A percentile compares a stretch with the other conserved stretches of the same genome.
Evolutionary conservation across 2,113 vertebrate genomes (phyloP).

Genomic region (Strix aluco): DNA sequence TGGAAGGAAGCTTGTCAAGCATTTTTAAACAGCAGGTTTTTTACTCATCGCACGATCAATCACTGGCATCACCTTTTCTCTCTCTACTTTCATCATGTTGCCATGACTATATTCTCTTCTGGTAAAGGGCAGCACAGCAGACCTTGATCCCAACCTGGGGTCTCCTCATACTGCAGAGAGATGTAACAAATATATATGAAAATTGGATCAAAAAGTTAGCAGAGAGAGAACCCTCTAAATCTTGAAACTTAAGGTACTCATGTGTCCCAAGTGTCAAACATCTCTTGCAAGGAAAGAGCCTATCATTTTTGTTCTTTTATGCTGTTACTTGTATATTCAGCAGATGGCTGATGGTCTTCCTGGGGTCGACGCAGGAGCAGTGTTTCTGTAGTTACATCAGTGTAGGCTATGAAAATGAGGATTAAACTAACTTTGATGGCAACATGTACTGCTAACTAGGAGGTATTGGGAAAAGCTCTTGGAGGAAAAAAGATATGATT

Average conservation of each 20-base stretch:
- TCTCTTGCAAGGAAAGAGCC: neutral
- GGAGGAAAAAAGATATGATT: neutral
- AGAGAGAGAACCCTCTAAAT: neutral
- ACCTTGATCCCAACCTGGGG: neutral
- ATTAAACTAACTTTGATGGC: neutral
- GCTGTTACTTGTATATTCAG: neutral
- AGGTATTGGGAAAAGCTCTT: neutral
- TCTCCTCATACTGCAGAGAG: neutral
- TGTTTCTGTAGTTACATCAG: neutral
- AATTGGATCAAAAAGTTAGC: neutral
- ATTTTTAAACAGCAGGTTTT: neutral
- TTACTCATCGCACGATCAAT: fast-evolving
- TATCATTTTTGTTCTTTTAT: neutral
- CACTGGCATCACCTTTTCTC: neutral
- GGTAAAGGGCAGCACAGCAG: neutral
- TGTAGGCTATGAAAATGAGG: neutral
- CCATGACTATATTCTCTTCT: neutral
- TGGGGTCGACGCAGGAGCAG: neutral
- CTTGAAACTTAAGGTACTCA: neutral
- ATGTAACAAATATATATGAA: neutral
- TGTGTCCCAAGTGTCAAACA: neutral
- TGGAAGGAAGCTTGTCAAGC: neutral
- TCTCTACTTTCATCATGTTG: neutral
- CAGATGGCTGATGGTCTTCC: neutral
- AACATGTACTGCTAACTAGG: neutral